Percentiles rank a stretch among this genome's conserved stretches.
phyloP scores from a whole-genome alignment of 2,113 vertebrate genomes.

The Lethenteron reissneri region DNA sequence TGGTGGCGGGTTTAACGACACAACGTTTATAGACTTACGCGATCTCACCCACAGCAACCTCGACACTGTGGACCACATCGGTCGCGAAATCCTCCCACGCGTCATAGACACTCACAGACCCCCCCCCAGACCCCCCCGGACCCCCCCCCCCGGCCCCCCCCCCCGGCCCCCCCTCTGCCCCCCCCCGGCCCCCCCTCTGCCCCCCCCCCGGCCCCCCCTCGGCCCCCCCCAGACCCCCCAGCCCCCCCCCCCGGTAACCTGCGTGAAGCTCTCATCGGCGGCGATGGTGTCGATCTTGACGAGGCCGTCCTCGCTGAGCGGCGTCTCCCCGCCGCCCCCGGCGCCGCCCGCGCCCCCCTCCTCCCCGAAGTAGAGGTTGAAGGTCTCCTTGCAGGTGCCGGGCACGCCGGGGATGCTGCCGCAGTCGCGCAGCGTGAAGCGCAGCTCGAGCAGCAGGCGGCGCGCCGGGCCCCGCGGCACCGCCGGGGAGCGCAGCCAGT shows the following conservation, averaged over 20 bases:
- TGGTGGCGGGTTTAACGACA: too few species aligned
- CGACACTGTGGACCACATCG: too few species aligned
- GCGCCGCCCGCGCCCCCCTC: constrained; percentile 55
- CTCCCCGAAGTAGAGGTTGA: constrained; percentile 78
- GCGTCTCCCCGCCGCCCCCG: constrained; percentile 17
- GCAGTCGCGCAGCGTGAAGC: constrained; percentile 78
- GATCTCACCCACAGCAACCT: too few species aligned
- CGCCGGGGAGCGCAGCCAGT: constrained; percentile 88
- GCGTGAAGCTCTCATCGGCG: constrained; percentile 84
- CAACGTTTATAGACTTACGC: too few species aligned
- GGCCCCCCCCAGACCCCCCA: too few species aligned
- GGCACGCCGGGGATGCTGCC: constrained; percentile 88
- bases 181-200: too few species aligned
- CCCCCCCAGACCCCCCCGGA: too few species aligned
- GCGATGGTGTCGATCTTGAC: constrained; percentile 84
- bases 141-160: too few species aligned
- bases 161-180: too few species aligned
- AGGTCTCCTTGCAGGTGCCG: constrained; percentile 85
- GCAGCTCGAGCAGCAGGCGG: constrained; percentile 79
- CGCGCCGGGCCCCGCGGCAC: constrained; percentile 71
- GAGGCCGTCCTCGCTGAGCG: constrained; percentile 57
- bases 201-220: too few species aligned
- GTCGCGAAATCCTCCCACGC: too few species aligned
- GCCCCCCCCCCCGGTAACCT: constrained; percentile 29
- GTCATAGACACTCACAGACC: too few species aligned